Evolutionary conservation across 2,888 invertebrate species (phyloP).

Genomic region (Stenchaetothrips biformis): DNA sequence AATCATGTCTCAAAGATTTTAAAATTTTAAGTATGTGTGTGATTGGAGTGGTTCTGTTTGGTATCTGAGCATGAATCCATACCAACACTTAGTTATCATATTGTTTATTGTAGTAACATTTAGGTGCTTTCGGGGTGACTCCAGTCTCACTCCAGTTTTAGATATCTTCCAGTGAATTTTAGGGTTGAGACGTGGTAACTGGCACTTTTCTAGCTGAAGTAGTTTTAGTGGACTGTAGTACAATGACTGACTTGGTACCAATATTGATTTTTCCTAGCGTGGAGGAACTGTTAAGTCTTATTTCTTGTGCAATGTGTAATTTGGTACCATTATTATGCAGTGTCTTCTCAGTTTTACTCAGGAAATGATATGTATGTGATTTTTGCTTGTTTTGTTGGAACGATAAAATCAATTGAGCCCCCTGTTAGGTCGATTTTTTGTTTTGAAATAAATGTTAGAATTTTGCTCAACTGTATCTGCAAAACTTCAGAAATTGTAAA

Average conservation of each 20-base stretch:
- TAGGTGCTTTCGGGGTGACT: neutral
- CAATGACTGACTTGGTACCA: slow-evolving; percentile 24
- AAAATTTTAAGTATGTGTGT: neutral
- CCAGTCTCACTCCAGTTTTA: slow-evolving; percentile 5
- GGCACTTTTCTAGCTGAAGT: slow-evolving; percentile 5
- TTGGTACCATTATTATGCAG: slow-evolving; percentile 21
- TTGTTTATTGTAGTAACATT: neutral
- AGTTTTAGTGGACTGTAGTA: slow-evolving; percentile 21
- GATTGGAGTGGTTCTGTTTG: neutral
- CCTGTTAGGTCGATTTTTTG: neutral
- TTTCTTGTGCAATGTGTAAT: slow-evolving; percentile 16
- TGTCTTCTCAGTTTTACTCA: slow-evolving; percentile 23
- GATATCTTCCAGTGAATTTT: slow-evolving; percentile 15
- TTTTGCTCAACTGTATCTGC: slow-evolving; percentile 8
- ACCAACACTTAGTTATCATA: slow-evolving; percentile 5
- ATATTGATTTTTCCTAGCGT: slow-evolving; percentile 16
- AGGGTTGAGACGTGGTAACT: neutral
- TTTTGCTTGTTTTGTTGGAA: neutral
- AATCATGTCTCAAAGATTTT: neutral
- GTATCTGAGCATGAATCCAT: slow-evolving; percentile 18
- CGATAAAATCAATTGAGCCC: neutral
- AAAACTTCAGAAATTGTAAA: neutral
- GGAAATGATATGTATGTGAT: slow-evolving; percentile 14
- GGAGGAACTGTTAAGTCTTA: slow-evolving; percentile 12
- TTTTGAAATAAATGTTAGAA: neutral